Percentiles rank a stretch among this genome's conserved stretches.
These are phyloP conservation scores for Pomatorhinus ruficollis DNA, from an alignment of 2,113 vertebrate genomes.

Conservation along the genomic window DNA sequence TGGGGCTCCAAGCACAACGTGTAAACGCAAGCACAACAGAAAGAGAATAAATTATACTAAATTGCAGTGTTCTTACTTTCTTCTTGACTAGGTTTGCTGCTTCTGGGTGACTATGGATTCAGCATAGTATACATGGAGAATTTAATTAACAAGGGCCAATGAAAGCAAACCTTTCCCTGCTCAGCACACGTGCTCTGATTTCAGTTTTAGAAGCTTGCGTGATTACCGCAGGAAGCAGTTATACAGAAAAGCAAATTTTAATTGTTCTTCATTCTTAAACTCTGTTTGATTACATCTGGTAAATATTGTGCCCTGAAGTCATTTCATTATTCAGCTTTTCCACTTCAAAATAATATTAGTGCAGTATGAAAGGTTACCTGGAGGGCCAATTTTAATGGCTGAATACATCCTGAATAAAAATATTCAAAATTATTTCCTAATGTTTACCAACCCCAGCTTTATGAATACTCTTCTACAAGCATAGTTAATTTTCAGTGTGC, in stretches of 20 bases:
- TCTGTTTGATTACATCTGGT: constrained; percentile 18
- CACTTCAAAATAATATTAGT: constrained; percentile 13
- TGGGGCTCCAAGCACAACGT: neutral
- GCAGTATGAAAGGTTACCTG: neutral
- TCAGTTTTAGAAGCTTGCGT: neutral
- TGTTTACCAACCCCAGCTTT: neutral
- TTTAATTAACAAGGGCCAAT: neutral
- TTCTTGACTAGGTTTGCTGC: neutral
- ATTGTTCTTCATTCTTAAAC: neutral
- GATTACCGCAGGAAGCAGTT: neutral
- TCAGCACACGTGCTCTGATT: neutral
- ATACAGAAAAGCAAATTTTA: neutral
- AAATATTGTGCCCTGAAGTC: constrained; percentile 30
- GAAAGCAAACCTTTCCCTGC: neutral
- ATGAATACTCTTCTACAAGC: neutral
- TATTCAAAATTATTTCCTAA: constrained; percentile 1
- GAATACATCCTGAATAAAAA: neutral
- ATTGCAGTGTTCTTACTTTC: neutral
- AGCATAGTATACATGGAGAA: neutral
- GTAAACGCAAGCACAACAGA: neutral
- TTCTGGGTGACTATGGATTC: neutral
- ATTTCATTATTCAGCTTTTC: constrained; percentile 27
- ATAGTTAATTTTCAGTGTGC: neutral
- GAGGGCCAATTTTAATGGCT: constrained; percentile 10
- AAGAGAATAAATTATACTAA: neutral